Evolutionary conservation across 2,113 vertebrate species (phyloP), one percentile per base, ranked within the genome.

Genomic region (Pogonocichla stellata): DNA sequence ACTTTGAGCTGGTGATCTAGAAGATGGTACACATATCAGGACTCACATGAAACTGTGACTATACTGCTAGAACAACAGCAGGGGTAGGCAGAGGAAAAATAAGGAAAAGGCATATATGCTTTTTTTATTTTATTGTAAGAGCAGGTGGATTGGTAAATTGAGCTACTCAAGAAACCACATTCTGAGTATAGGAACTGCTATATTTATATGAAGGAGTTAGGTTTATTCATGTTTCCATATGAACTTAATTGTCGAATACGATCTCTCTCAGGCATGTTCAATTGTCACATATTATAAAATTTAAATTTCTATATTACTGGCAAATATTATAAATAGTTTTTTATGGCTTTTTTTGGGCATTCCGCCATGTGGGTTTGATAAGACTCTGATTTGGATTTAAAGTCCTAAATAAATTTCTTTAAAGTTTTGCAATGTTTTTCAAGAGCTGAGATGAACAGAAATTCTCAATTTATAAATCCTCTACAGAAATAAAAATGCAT

Each of bases 41-140:
- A 24, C 6, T 87, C 18, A 8, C 18, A 29, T n/a, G 1, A 38
- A 19, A 74, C 10, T 79, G 5, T n/a, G n/a, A n/a, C n/a, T n/a
- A n/a, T n/a, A n/a, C n/a, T n/a, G n/a, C n/a, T n/a, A n/a, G n/a
- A n/a, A n/a, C n/a, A n/a, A n/a, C n/a, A n/a, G n/a, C n/a, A n/a
- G n/a, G 14, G 3, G 2, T 50, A 79, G 24, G 17, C 10, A 89
- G 14, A 83, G 16, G 4, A 28, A 80, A 72, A 88, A 38, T 19
- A 58, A 47, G 5, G 16, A 75, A 67, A 79, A 9, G 15, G 14
- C 69, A 23, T 3, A 56, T 24, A 16, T 19, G 0, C 0, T 8
- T 62, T 58, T 69, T 75, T 69, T n/a, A n/a, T n/a, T n/a, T n/a
- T n/a, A n/a, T 36, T 6, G 4, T 12, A 86, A 58, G 2, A 73